phyloP scores from a whole-genome alignment of 2,888 invertebrate genomes.

The Baronia brevicornis region DNA sequence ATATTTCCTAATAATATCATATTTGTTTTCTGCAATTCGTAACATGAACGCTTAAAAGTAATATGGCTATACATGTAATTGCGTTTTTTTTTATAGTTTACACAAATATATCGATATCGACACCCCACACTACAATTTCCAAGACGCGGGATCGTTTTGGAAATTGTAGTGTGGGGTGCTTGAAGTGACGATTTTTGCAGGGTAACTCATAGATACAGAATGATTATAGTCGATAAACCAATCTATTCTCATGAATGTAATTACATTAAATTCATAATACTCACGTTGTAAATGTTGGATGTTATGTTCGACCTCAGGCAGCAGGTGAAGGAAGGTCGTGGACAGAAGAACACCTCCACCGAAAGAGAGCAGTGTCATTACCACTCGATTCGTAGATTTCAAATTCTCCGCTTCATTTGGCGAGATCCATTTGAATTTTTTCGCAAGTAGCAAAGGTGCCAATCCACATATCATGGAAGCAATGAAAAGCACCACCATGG shows the following conservation, averaged over 20 bases:
- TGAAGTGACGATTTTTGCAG: no score
- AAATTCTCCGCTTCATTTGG: slow-evolving; percentile 61
- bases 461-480: slow-evolving; percentile 86
- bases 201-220: no score
- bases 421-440: slow-evolving; percentile 77
- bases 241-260: background rate
- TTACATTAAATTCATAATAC: slow-evolving; percentile 27
- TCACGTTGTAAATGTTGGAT: slow-evolving; percentile 76
- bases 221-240: no score
- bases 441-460: slow-evolving; percentile 81
- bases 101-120: no score
- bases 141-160: no score
- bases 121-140: no score
- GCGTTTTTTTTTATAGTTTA: no score
- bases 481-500: slow-evolving; percentile 85
- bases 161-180: no score
- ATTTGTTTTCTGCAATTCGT: no score
- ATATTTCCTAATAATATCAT: no score
- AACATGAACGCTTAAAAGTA: no score
- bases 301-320: slow-evolving; percentile 85
- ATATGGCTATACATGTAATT: no score
- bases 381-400: slow-evolving; percentile 64
- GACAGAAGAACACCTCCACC: slow-evolving; percentile 90
- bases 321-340: slow-evolving; percentile 87
- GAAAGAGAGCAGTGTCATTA: slow-evolving; percentile 82